Evolutionary conservation across 53 echinoderm and acorn worm genomes (phyloP).

Genomic region (Astropecten irregularis): DNA sequence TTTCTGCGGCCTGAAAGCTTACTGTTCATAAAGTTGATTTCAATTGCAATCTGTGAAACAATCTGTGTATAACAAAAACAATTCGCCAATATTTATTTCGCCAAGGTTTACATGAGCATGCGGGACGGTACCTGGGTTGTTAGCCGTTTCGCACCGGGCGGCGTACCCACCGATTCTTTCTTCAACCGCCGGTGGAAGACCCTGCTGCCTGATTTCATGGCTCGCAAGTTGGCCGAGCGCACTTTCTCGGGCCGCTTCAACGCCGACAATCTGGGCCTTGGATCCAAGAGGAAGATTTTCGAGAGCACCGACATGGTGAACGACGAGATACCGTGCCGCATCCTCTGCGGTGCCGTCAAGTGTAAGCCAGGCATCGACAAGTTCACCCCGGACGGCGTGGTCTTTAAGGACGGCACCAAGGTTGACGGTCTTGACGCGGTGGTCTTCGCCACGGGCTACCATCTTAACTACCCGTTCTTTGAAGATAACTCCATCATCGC

Average conservation of each 20-base stretch:
- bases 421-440: no score
- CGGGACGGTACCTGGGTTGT: conserved; percentile 83
- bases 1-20: no score
- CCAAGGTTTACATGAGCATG: conserved; percentile 88
- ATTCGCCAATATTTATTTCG: no score
- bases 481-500: no score
- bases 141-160: conserved; percentile 58
- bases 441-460: conserved; percentile 89
- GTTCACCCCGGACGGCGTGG: no score
- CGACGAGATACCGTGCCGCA: conserved; percentile 75
- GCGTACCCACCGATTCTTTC: conserved; percentile 68
- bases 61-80: background rate
- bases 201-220: conserved; percentile 54
- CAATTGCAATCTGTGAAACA: no score
- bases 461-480: conserved; percentile 66
- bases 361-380: no score
- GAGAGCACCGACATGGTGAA: conserved; percentile 81
- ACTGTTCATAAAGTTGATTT: no score
- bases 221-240: conserved; percentile 40
- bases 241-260: conserved; percentile 60
- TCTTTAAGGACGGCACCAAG: no score
- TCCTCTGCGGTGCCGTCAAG: no score
- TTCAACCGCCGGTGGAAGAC: conserved; percentile 65
- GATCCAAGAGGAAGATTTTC: conserved; percentile 66
- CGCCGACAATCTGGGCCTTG: conserved; percentile 73